Percentiles rank a stretch among this genome's conserved stretches.
Evolutionary conservation across 1,140 invertebrate genomes (phyloP).

Genomic region (Hyles euphorbiae): DNA sequence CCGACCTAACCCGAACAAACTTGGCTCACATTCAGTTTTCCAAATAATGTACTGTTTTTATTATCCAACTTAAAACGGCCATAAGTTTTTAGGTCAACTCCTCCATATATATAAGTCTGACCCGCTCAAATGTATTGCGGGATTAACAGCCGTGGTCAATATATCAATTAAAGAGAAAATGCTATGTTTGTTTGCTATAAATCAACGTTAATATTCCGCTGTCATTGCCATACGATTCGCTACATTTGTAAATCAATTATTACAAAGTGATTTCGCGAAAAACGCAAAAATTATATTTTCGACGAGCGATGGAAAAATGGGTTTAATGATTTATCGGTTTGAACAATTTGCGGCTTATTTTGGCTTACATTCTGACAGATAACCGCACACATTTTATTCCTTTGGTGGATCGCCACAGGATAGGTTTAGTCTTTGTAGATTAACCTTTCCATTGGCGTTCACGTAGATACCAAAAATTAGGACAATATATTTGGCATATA

Average conservation of each 20-base stretch:
- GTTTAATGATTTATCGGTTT: conserved; percentile 14
- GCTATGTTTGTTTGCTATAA: no score
- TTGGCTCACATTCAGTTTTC: conserved; percentile 19
- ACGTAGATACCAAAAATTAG: background rate
- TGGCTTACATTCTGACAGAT: conserved; percentile 8
- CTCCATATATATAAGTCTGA: no score
- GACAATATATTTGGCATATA: no score
- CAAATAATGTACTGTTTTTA: conserved; percentile 2
- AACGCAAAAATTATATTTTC: conserved; percentile 1
- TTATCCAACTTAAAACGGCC: conserved; percentile 4
- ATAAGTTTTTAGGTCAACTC: conserved; percentile 1
- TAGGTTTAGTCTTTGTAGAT: conserved; percentile 11
- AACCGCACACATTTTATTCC: conserved; percentile 7
- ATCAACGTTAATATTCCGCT: no score
- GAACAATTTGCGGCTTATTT: conserved; percentile 14
- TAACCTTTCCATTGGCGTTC: conserved; percentile 13
- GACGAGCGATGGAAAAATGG: background rate
- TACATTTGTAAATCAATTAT: no score
- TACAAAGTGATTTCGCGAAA: background rate
- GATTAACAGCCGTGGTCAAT: no score
- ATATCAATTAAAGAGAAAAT: no score
- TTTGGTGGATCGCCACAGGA: conserved; percentile 3
- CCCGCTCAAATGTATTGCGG: no score
- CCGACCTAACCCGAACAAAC: conserved; percentile 20
- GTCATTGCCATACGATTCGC: no score